phyloP scores from a whole-genome alignment of 2,888 invertebrate genomes.

The Minunthozetes semirufus region DNA sequence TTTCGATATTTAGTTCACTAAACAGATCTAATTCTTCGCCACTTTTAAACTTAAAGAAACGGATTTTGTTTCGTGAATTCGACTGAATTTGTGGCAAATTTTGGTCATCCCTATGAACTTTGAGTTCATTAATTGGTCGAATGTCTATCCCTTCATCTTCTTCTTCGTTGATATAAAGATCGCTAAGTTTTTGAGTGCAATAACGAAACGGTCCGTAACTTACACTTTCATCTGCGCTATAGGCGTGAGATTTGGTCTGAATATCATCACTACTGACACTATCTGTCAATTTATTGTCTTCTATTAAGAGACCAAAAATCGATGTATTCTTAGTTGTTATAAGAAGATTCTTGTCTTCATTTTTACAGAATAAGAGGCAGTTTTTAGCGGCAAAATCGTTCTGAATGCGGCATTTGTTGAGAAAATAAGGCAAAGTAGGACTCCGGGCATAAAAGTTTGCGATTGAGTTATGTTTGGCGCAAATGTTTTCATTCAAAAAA shows the following conservation, averaged over 20 bases:
- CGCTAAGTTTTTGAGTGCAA: neutral
- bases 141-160: neutral
- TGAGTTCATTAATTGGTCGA: conserved; percentile 4
- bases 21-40: neutral
- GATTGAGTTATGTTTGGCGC: neutral
- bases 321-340: neutral
- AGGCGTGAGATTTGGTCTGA: neutral
- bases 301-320: neutral
- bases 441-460: conserved; percentile 1
- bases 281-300: neutral
- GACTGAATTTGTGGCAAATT: neutral
- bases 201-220: conserved; percentile 5
- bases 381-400: neutral
- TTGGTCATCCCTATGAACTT: neutral
- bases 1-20: neutral
- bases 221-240: neutral
- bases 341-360: neutral
- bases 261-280: neutral
- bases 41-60: neutral
- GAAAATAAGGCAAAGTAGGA: neutral
- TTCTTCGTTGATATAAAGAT: neutral
- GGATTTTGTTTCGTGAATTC: neutral
- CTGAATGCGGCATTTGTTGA: neutral
- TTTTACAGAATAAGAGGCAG: neutral
- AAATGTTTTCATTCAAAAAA: neutral